phyloP scores from a whole-genome alignment of 2,888 invertebrate genomes.

The Zele albiditarsus region DNA sequence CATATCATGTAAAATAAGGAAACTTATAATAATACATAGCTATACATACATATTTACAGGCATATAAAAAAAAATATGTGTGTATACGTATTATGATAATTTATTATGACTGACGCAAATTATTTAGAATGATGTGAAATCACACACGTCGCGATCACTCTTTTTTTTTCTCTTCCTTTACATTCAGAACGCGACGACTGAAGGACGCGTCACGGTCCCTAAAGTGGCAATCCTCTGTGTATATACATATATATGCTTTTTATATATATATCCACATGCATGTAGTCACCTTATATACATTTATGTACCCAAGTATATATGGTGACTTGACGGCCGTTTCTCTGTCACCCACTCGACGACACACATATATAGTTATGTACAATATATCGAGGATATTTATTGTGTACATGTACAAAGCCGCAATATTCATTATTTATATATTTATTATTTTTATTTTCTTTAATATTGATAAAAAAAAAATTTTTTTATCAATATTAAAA shows the following conservation, averaged over 20 bases:
- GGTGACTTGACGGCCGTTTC: conserved; percentile 18
- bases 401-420: not conserved
- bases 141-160: conserved; percentile 35
- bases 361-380: conserved; percentile 3
- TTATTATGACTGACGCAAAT: conserved; percentile 28
- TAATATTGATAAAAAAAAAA: no score
- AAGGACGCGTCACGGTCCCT: conserved; percentile 42
- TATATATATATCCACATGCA: not conserved
- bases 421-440: not conserved
- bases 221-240: conserved; percentile 24
- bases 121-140: conserved; percentile 31
- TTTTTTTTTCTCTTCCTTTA: conserved; percentile 39
- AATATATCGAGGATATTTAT: not conserved
- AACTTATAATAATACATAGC: not conserved
- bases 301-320: conserved; percentile 8
- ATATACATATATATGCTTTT: conserved; percentile 22
- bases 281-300: conserved; percentile 6
- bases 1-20: not conserved
- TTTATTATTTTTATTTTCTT: not conserved
- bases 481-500: no score
- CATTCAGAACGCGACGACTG: conserved; percentile 23
- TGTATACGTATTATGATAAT: conserved; percentile 34
- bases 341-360: conserved; percentile 19
- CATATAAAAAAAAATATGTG: conserved; percentile 15
- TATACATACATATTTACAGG: not conserved